Evolutionary conservation across 1,140 invertebrate species (phyloP), one percentile per base, ranked within the genome.

Genomic region (Drosophila erecta): DNA sequence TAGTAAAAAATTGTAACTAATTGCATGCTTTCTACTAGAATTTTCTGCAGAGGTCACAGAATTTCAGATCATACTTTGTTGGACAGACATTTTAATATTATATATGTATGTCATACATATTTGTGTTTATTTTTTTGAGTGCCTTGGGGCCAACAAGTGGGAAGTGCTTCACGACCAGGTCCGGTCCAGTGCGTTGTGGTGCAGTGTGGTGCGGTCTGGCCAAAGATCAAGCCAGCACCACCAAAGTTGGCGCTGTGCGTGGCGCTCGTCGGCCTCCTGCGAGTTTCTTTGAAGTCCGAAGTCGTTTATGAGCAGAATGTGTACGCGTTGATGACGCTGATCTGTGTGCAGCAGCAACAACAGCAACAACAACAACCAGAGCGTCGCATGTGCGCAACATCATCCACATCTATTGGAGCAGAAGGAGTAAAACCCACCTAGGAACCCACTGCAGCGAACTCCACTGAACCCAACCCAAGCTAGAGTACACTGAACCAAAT

Each of bases 151-250:
- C 80, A 90, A 83, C 86, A 90, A 90, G 86, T 90, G 86, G 86
- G 81, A 86, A 86, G 87, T 89, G 66, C 62, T 71, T 54, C 43
- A 44, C 51, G 33, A 30, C 47, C 61, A 53, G 43, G 2, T 43
- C 60, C 17, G 27, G 51, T 43, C 12, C 59, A 57, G 24, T 40
- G 17, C 54, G 27, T 7, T 44, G 17, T 30, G 55, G 38, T 64
- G 59, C 58, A 17, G 43, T 38, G 33, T 27, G 43, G 27, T 40
- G 24, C 46, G 40, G 33, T 43, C 24, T 58, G 78, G 73, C 61
- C 84, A 83, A 89, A 89, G 84, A 89, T 89, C 84, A 89, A 84
- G 84, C 84, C 76, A 27, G 67, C 67, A 70, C 50, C 67, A 79
- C 84, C 79, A 87, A 86, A 86, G 83, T 89, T 79, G 83, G 84